Percentiles rank a stretch among this genome's conserved stretches.
Evolutionary conservation across 1,140 invertebrate species (phyloP).

Genomic region (Bombus superbus): DNA sequence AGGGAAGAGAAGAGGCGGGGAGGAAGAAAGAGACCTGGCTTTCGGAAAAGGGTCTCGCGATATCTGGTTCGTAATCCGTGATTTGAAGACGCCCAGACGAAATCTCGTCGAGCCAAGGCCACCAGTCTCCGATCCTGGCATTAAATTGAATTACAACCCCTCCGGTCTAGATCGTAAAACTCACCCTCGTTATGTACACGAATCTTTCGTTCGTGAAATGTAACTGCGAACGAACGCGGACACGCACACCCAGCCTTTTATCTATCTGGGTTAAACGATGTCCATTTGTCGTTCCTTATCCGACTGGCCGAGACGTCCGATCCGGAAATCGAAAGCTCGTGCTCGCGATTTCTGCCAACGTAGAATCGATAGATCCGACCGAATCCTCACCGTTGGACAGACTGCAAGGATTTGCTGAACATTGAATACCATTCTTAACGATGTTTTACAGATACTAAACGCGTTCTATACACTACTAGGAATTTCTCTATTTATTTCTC

Average conservation of each 20-base stretch:
- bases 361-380: not conserved
- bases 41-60: not conserved
- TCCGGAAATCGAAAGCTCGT: slow-evolving; percentile 34
- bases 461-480: no score
- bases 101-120: slow-evolving; percentile 28
- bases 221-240: slow-evolving; percentile 2
- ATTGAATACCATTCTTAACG: not conserved
- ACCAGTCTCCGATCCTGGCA: slow-evolving; percentile 12
- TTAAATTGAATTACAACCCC: slow-evolving; percentile 60
- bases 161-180: slow-evolving; percentile 43
- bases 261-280: slow-evolving; percentile 40
- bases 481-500: no score
- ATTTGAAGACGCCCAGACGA: slow-evolving; percentile 26
- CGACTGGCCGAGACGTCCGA: slow-evolving; percentile 21
- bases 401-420: not conserved
- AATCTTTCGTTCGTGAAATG: slow-evolving; percentile 15
- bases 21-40: not conserved
- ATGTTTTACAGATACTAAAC: not conserved
- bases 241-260: slow-evolving; percentile 11
- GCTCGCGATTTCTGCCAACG: not conserved
- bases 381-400: not conserved
- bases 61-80: slow-evolving; percentile 7
- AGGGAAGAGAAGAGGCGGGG: not conserved
- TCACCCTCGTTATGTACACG: slow-evolving; percentile 50
- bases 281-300: slow-evolving; percentile 47